phyloP scores from a whole-genome alignment of 2,888 invertebrate species.

The Lycia hirtaria region DNA sequence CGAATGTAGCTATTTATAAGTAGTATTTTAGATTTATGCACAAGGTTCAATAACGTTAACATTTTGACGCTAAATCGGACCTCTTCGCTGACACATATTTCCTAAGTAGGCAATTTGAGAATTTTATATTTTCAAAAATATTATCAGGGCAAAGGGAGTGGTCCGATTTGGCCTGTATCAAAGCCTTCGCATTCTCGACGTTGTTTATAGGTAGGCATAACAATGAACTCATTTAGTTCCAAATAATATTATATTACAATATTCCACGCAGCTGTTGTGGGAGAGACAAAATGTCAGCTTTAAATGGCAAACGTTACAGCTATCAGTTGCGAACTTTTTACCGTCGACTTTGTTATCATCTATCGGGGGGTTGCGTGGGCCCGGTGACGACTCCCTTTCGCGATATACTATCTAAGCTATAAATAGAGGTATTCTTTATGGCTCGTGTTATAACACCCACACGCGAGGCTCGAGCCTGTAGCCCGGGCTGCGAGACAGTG shows the following conservation, averaged over 20 bases:
- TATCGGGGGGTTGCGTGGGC: slow-evolving; percentile 38
- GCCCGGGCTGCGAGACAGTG: slow-evolving; percentile 29
- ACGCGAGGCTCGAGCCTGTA: slow-evolving; percentile 39
- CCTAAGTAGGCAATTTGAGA: no score
- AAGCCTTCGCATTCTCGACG: background rate
- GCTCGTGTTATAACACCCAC: slow-evolving; percentile 72
- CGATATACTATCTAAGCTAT: slow-evolving; percentile 64
- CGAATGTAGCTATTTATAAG: no score
- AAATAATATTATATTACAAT: slow-evolving; percentile 5
- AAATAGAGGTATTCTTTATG: slow-evolving; percentile 72
- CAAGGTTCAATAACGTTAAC: background rate
- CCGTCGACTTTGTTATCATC: slow-evolving; percentile 40
- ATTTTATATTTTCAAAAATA: no score
- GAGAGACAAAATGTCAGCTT: slow-evolving; percentile 12
- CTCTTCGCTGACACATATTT: no score
- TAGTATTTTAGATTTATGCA: no score
- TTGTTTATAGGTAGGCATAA: slow-evolving; percentile 4
- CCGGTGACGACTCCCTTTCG: slow-evolving; percentile 60
- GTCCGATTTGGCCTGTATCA: no score
- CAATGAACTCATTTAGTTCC: slow-evolving; percentile 1
- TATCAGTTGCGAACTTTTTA: slow-evolving; percentile 31
- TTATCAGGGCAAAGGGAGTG: no score
- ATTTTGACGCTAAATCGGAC: no score
- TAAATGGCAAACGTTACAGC: slow-evolving; percentile 19
- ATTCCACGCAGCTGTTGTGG: slow-evolving; percentile 4